Base-by-base conservation (phyloP, 2,113 vertebrate species). In the Delphinapterus leucas region DNA sequence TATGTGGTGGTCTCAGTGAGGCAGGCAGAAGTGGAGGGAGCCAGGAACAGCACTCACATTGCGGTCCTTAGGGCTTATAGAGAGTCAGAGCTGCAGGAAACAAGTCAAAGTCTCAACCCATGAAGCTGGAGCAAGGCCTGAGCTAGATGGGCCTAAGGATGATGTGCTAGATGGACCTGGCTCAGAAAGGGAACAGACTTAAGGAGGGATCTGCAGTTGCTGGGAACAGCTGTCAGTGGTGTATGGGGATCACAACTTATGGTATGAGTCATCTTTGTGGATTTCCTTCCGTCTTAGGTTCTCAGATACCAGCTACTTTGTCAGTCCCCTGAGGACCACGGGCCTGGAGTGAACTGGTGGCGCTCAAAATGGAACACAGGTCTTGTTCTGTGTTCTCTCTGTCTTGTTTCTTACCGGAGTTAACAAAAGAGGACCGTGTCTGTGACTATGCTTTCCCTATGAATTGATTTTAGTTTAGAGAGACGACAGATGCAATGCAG, bases 11-110 rank as follows among this genome's bases (percentile, higher is more conserved):
- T 58, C 28, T 79, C 25, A 21, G 8, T 0, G 26, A 89, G 31
- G 6, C 18, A 58, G 47, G 6, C 55, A 21, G n/a, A 49, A 5
- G 31, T 13, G 0, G 0, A 1, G 4, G 5, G 8, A 41, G 8
- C 17, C 3, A 67, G 60, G 14, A 31, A 31, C 10, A 47, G 17
- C 6, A 10, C 31, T 60, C 49, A 28, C 14, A 8, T 6, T 71
- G n/a, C 31, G 44, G 21, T 67, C 55, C 53, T 61, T 65, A 21
- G 33, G 13, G 21, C 2, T 20, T 23, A 1, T 1, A 89, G 12
- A 20, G 10, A 33, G 25, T 38, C 58, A 70, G 17, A 80, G 14
- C 13, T 85, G 3, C 18, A 4, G 12, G 26, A 63, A n/a, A 21
- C 10, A n/a, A 25, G 7, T 47, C 61, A 44, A n/a, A 17, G 20